phyloP scores from a whole-genome alignment of 2,797 vertebrate genomes.

The Poecilia wingei region DNA sequence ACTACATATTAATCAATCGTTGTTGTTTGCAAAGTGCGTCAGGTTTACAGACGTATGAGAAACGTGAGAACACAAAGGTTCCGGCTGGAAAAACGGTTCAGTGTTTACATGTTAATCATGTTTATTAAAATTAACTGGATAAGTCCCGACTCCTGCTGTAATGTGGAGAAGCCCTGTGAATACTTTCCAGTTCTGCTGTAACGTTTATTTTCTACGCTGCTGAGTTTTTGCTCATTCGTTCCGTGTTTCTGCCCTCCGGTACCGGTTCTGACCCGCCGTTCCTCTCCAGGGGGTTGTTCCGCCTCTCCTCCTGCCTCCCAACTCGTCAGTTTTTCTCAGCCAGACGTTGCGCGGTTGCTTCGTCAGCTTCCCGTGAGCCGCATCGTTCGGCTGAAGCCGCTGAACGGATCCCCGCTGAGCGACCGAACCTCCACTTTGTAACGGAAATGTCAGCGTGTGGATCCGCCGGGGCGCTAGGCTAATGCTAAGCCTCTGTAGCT shows the following conservation, averaged over 20 bases:
- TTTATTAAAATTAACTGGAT: neutral
- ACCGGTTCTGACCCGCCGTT: conserved; percentile 25
- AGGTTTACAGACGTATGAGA: too few species aligned
- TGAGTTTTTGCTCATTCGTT: conserved; percentile 16
- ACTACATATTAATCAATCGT: too few species aligned
- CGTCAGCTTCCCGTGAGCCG: too few species aligned
- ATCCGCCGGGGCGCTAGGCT: neutral
- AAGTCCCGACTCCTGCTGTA: too few species aligned
- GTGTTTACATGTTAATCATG: neutral
- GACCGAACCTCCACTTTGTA: conserved; percentile 14
- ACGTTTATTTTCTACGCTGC: neutral
- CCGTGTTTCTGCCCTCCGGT: conserved; percentile 24
- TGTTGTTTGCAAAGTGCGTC: too few species aligned
- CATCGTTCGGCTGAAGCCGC: too few species aligned
- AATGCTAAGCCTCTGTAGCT: too few species aligned
- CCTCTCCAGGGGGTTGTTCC: conserved; percentile 32
- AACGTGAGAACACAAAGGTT: too few species aligned
- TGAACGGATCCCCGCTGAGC: conserved; percentile 11
- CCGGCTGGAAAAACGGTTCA: too few species aligned
- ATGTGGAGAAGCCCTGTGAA: neutral
- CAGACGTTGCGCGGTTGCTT: too few species aligned
- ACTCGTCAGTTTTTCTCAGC: conserved; percentile 16
- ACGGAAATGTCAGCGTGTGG: too few species aligned
- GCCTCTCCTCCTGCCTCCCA: neutral
- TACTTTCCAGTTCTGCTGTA: neutral